Percentiles rank a stretch among this genome's conserved stretches.
Evolutionary conservation across 2,113 vertebrate genomes (phyloP).

Genomic region (Centropus unirufus): DNA sequence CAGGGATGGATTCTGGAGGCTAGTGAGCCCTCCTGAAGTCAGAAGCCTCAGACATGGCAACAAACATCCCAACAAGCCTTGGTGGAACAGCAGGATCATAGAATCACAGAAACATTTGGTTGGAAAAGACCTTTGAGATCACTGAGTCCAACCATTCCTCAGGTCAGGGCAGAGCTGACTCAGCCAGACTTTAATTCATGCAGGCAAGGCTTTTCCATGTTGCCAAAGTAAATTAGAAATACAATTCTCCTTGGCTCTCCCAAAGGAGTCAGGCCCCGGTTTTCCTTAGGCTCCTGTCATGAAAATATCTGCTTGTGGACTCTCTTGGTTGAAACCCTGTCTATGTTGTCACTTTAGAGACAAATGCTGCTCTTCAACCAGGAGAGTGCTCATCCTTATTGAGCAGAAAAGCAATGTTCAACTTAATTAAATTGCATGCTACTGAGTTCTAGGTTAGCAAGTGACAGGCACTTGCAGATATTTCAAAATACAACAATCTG

Average conservation of each 20-base stretch:
- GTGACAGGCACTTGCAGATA: not conserved
- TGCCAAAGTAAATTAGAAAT: conserved; percentile 6
- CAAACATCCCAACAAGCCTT: not conserved
- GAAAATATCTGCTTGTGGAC: not conserved
- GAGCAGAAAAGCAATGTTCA: not conserved
- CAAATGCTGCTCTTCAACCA: not conserved
- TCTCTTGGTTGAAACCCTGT: not conserved
- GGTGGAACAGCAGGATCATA: not conserved
- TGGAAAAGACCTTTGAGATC: no score
- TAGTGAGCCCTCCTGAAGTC: not conserved
- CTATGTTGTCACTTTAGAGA: not conserved
- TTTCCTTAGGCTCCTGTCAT: not conserved
- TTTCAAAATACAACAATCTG: conserved; percentile 14
- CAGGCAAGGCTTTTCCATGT: not conserved
- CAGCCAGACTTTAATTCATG: not conserved
- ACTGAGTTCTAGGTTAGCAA: not conserved
- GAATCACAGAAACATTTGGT: no score
- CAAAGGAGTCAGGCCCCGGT: not conserved
- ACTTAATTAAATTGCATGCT: conserved; percentile 4
- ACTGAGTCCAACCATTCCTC: no score
- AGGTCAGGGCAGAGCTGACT: not conserved
- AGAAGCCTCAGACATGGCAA: not conserved
- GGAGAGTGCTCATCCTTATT: not conserved
- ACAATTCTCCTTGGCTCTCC: not conserved
- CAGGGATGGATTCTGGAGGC: not conserved